A percentile compares a stretch with the other conserved stretches of the same genome.
phyloP scores from a whole-genome alignment of 2,113 vertebrate species.

The Neotoma lepida region DNA sequence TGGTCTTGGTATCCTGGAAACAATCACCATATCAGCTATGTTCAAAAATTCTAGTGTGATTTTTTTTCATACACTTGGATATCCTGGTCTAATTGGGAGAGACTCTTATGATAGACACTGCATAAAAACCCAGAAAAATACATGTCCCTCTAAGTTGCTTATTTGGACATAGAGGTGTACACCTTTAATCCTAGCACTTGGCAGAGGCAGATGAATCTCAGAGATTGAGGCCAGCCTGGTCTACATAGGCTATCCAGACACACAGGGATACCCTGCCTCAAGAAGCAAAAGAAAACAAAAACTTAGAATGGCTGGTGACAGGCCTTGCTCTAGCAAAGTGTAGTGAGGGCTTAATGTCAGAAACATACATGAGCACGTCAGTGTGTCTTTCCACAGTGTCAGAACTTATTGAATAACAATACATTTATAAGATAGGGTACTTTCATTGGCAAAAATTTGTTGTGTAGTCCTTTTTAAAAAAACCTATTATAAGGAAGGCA shows the following conservation, averaged over 20 bases:
- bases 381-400: neutral
- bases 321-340: neutral
- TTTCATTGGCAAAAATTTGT: neutral
- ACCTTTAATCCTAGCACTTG: too few species aligned
- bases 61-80: conserved; percentile 12
- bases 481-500: neutral
- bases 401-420: neutral
- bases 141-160: neutral
- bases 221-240: neutral
- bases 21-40: neutral
- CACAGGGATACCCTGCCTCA: neutral
- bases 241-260: neutral
- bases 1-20: conserved; percentile 1
- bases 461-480: neutral
- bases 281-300: neutral
- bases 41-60: conserved; percentile 7
- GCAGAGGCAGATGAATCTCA: neutral
- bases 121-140: neutral
- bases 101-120: neutral
- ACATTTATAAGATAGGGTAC: neutral
- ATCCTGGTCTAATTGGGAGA: neutral
- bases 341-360: neutral
- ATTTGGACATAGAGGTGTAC: too few species aligned
- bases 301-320: neutral
- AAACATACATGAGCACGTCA: neutral